Base-by-base conservation (phyloP, 2,113 vertebrate genomes). In the Poicephalus gulielmi region DNA sequence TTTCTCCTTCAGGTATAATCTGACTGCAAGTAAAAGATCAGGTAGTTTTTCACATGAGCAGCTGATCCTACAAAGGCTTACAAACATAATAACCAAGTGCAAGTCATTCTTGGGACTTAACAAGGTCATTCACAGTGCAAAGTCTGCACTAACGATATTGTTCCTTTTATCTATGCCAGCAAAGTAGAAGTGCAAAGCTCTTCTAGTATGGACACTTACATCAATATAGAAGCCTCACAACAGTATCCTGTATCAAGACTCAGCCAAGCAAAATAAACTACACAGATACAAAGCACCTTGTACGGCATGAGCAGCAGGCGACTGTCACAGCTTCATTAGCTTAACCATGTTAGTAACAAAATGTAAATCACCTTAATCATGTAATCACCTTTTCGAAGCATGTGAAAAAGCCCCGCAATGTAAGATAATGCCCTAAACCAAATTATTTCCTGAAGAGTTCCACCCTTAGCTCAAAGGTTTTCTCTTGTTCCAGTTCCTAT, bases 41-140 rank as follows among this genome's bases (percentile, higher is more conserved):
- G 73, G 35, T 46, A 82, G 52, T 20, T 86, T 88, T 87, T 82
- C 89, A 79, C 47, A 73, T 1, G 1, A 94, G 91, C 73, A 94
- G 86, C 13, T 60, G 46, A 92, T 82, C 52, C 70, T 49, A 30
- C 57, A 69, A 57, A 84, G 57, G 57, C 86, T 95, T 55, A 68
- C 7, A 12, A 76, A 76, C 66, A 57, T 3, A 19, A 78, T 10
- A 67, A 64, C 10, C n/a, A 43, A 67, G 46, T 30, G 60, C 75
- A 81, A 88, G 79, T 90, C 92, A 94, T 66, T 93, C 33, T 13
- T 52, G 49, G 68, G 71, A 62, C 37, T 94, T 94, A 78, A 59
- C 41, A 75, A 91, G 78, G 70, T 77, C 67, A 79, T 44, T 79
- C 66, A 73, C 77, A 69, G 69, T 43, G 52, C 85, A 80, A 82